Conservation (phyloP, 2,797 vertebrate genomes). For the Tachyglossus aculeatus region DNA sequence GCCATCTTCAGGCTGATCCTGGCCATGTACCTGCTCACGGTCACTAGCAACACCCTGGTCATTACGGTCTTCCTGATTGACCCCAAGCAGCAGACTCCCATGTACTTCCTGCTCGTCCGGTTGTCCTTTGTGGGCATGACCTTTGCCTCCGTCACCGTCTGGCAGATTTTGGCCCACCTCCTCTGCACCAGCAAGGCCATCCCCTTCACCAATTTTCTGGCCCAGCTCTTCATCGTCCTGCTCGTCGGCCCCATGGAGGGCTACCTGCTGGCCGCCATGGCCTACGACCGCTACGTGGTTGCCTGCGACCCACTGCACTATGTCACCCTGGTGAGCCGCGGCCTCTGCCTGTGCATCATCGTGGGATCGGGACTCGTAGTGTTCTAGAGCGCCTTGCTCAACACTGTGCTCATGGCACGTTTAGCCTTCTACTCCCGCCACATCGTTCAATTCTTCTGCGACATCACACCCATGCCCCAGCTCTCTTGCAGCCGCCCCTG, state of each 20-base stretch:
- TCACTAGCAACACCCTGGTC: too few relatives aligned
- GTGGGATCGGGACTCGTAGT: constrained; percentile 47
- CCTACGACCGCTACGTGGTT: constrained; percentile 53
- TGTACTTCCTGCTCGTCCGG: too few relatives aligned
- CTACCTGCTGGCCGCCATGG: constrained; percentile 58
- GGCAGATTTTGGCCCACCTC: too few relatives aligned
- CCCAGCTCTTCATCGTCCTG: too few relatives aligned
- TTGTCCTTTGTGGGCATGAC: too few relatives aligned
- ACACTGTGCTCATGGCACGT: constrained; percentile 31
- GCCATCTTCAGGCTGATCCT: too few relatives aligned
- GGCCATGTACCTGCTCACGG: too few relatives aligned
- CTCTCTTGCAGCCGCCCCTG: constrained; percentile 52
- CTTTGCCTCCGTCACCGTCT: too few relatives aligned
- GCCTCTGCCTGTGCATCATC: constrained; percentile 36
- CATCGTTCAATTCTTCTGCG: constrained; percentile 66
- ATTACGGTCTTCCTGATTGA: too few relatives aligned
- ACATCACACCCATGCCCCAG: constrained; percentile 55
- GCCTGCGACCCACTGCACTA: constrained; percentile 59
- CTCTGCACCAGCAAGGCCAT: too few relatives aligned
- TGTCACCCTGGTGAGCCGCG: constrained; percentile 30
- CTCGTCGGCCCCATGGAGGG: constrained; percentile 57
- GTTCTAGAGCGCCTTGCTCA: constrained; percentile 55
- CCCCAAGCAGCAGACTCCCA: too few relatives aligned
- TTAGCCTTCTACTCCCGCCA: constrained; percentile 56
- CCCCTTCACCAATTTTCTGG: too few relatives aligned